Evolutionary conservation across 1,140 invertebrate species (phyloP).

Genomic region (Matsumurasca onukii): DNA sequence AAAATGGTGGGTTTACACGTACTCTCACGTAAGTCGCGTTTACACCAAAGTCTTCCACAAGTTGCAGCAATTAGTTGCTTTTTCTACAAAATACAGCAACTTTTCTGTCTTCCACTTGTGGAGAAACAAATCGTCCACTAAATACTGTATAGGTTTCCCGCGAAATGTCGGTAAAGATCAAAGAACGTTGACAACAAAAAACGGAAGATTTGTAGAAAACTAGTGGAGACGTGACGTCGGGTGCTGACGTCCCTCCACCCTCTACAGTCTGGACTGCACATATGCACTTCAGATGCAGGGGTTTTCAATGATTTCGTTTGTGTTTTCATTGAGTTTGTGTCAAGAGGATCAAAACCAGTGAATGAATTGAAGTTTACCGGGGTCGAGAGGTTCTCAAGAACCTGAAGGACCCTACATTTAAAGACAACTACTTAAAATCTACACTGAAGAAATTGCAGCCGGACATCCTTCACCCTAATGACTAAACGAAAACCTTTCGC

Average conservation of each 20-base stretch:
- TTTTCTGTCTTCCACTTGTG: constrained; percentile 10
- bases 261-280: no score
- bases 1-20: no score
- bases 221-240: no score
- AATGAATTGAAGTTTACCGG: no score
- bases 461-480: background rate
- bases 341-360: background rate
- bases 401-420: no score
- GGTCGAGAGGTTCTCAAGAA: no score
- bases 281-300: no score
- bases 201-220: no score
- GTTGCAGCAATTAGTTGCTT: constrained; percentile 4
- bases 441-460: background rate
- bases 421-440: no score
- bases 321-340: background rate
- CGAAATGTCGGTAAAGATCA: background rate
- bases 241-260: no score
- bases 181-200: background rate
- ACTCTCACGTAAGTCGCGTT: constrained; percentile 11
- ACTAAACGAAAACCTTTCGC: background rate
- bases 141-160: background rate
- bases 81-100: constrained; percentile 4
- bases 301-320: background rate
- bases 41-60: constrained; percentile 12
- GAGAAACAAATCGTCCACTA: background rate